These are phyloP conservation scores for Himantopus leucocephalus DNA, from an alignment of 2,113 vertebrate genomes.

Conservation along the genomic window DNA sequence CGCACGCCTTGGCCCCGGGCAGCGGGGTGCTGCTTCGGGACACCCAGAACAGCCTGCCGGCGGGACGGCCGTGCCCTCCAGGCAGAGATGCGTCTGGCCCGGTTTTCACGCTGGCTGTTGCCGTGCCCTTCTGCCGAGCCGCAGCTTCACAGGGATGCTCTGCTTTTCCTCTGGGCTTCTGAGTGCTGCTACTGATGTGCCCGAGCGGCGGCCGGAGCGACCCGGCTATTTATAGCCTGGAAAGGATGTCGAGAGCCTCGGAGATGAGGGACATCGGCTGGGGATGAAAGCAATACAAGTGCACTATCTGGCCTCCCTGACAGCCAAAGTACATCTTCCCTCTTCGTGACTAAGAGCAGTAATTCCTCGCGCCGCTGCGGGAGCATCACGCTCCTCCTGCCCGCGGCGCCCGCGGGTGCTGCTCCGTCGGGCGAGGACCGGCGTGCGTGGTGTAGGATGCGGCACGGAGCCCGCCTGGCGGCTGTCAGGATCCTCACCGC, in stretches of 20 bases:
- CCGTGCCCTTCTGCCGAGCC: too few relatives aligned
- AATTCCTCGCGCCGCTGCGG: rapidly evolving
- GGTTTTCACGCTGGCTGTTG: too few relatives aligned
- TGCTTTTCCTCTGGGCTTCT: too few relatives aligned
- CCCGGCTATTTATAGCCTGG: not conserved
- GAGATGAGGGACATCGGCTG: not conserved
- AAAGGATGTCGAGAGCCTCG: not conserved
- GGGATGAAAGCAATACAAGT: not conserved
- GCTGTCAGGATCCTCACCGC: not conserved
- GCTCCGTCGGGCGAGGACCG: not conserved
- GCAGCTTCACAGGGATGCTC: too few relatives aligned
- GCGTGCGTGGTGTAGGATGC: not conserved
- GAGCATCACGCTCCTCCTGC: not conserved
- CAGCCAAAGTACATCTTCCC: not conserved
- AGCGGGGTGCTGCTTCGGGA: not conserved
- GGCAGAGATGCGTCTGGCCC: rapidly evolving
- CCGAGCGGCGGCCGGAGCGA: rapidly evolving
- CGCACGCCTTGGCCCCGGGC: not conserved
- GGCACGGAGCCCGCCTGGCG: not conserved
- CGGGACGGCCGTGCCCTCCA: too few relatives aligned
- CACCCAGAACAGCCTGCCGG: rapidly evolving
- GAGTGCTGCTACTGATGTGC: too few relatives aligned
- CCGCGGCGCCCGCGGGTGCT: not conserved
- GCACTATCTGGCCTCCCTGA: not conserved
- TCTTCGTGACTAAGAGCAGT: rapidly evolving